A percentile compares a stretch with the other conserved stretches of the same genome.
Evolutionary conservation across 1,140 invertebrate species (phyloP).

Genomic region (Drosophila saltans): DNA sequence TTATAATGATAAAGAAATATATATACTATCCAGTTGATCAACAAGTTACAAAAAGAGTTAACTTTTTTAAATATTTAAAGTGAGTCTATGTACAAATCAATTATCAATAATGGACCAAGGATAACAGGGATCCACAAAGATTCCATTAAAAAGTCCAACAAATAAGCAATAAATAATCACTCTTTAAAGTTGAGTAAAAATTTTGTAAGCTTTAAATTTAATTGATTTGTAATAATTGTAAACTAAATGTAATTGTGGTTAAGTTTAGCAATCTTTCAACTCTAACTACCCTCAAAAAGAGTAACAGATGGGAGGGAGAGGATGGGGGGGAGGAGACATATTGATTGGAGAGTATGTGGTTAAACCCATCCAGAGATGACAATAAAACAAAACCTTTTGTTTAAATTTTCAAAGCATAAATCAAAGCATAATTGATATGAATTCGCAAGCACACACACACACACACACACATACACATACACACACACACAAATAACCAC

Average conservation of each 20-base stretch:
- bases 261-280: not conserved
- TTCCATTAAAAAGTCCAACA: too few relatives aligned
- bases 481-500: not conserved
- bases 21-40: too few relatives aligned
- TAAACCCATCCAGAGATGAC: not conserved
- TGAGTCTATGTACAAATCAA: too few relatives aligned
- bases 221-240: constrained; percentile 8
- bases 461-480: not conserved
- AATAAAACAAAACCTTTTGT: not conserved
- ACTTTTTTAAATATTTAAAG: too few relatives aligned
- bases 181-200: not conserved
- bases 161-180: not conserved
- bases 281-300: not conserved
- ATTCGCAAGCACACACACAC: constrained; percentile 18
- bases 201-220: not conserved
- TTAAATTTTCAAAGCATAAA: constrained; percentile 20
- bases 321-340: too few relatives aligned
- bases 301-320: not conserved
- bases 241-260: constrained; percentile 1
- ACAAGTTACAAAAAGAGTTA: too few relatives aligned
- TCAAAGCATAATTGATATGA: constrained; percentile 51
- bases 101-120: too few relatives aligned
- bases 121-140: too few relatives aligned
- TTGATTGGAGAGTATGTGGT: not conserved
- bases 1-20: too few relatives aligned